These are phyloP conservation scores for Urocyon cinereoargenteus DNA, from an alignment of 2,797 vertebrate genomes.

Conservation along the genomic window DNA sequence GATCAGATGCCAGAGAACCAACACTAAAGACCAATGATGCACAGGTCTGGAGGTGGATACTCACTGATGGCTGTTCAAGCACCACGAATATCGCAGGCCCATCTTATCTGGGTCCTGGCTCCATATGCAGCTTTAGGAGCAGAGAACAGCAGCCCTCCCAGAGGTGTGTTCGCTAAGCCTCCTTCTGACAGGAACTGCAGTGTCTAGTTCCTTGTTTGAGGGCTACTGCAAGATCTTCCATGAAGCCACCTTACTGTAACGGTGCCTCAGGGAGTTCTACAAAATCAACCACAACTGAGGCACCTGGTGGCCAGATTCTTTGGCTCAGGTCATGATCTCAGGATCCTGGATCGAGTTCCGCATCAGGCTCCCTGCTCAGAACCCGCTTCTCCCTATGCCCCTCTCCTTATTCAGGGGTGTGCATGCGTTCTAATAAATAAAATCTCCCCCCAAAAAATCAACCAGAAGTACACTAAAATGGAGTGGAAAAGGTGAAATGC, in stretches of 20 bases:
- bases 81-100: conserved; percentile 77
- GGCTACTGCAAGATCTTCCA: conserved; percentile 29
- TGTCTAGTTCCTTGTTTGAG: conserved; percentile 73
- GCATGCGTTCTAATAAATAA: too few species aligned
- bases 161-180: conserved; percentile 16
- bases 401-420: too few species aligned
- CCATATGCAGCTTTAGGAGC: not conserved
- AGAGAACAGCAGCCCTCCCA: not conserved
- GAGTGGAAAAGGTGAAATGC: not conserved
- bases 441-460: not conserved
- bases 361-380: too few species aligned
- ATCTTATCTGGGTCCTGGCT: conserved; percentile 50
- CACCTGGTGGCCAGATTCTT: too few species aligned
- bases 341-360: too few species aligned
- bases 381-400: too few species aligned
- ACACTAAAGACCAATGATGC: not conserved
- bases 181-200: conserved; percentile 56
- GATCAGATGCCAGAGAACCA: not conserved
- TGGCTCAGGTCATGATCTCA: too few species aligned
- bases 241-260: conserved; percentile 37
- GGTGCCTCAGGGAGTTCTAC: not conserved
- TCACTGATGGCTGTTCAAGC: conserved; percentile 64
- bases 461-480: not conserved
- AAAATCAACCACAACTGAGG: not conserved
- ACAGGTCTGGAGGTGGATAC: conserved; percentile 26